These are phyloP conservation scores for Metacarcinus magister DNA, from an alignment of 2,888 invertebrate genomes.

Conservation along the genomic window DNA sequence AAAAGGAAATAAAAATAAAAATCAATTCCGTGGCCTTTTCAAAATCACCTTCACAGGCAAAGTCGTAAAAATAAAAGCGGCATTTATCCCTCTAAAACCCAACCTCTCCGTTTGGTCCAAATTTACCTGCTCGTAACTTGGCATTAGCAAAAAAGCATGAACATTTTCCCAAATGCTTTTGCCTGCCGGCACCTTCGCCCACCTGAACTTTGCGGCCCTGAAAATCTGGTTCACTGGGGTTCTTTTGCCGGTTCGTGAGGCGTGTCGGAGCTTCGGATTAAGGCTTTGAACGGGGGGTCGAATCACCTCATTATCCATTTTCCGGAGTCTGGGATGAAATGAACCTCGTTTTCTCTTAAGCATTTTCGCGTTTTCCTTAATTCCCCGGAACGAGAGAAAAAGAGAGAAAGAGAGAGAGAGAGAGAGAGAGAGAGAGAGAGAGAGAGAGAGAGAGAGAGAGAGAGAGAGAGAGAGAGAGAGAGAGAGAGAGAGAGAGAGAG, in stretches of 20 bases:
- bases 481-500: too few relatives aligned
- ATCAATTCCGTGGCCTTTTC: background rate
- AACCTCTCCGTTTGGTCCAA: background rate
- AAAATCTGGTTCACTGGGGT: slow-evolving; percentile 16
- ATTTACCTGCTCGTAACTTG: background rate
- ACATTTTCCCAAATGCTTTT: background rate
- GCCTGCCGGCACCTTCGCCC: background rate
- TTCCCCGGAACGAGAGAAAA: background rate
- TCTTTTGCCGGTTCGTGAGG: background rate
- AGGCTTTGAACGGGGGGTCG: background rate
- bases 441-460: slow-evolving; percentile 46
- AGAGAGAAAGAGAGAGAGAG: background rate
- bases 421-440: slow-evolving; percentile 47
- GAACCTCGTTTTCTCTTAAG: slow-evolving; percentile 35
- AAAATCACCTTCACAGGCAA: background rate
- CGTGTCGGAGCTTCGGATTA: background rate
- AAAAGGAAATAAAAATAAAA: background rate
- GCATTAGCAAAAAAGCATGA: slow-evolving; percentile 17
- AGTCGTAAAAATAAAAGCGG: background rate
- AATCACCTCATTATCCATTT: slow-evolving; percentile 45
- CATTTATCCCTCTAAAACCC: background rate
- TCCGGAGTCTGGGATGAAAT: slow-evolving; percentile 41
- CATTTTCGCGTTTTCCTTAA: slow-evolving; percentile 30
- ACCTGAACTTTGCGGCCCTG: slow-evolving; percentile 28
- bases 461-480: background rate